Percentiles rank a stretch among this genome's conserved stretches.
phyloP scores from a whole-genome alignment of 2,113 vertebrate species.

The Tautogolabrus adspersus region DNA sequence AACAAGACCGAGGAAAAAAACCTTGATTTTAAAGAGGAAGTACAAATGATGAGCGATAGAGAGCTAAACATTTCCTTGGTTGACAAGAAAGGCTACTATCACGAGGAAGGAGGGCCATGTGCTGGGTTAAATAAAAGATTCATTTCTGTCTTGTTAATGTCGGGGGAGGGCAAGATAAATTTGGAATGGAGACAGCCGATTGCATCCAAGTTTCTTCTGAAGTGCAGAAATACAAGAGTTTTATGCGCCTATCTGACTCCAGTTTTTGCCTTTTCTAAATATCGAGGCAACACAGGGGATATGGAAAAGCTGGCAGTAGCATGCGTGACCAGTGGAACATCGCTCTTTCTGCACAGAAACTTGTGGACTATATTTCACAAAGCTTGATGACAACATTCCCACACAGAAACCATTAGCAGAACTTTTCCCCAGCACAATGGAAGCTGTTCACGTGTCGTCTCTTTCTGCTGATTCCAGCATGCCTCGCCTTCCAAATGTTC shows the following conservation, averaged over 20 bases:
- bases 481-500: conserved; percentile 27
- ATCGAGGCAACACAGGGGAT: background rate
- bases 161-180: background rate
- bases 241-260: background rate
- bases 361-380: conserved; percentile 26
- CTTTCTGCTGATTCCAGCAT: conserved; percentile 43
- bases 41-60: background rate
- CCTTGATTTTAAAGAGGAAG: conserved; percentile 23
- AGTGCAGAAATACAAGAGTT: background rate
- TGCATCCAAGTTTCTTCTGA: background rate
- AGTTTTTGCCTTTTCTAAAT: background rate
- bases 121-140: conserved; percentile 19
- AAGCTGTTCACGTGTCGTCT: background rate
- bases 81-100: conserved; percentile 28
- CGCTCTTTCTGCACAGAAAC: conserved; percentile 10
- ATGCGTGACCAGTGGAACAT: conserved; percentile 43
- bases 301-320: conserved; percentile 6
- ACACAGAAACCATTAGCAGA: conserved; percentile 20
- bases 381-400: conserved; percentile 31
- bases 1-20: background rate
- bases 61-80: conserved; percentile 28
- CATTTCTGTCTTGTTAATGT: background rate
- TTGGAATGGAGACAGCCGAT: background rate
- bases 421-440: background rate
- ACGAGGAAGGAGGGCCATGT: background rate